Base-by-base conservation (phyloP, 2,113 vertebrate species). In the Oxygymnocypris stewartii region DNA sequence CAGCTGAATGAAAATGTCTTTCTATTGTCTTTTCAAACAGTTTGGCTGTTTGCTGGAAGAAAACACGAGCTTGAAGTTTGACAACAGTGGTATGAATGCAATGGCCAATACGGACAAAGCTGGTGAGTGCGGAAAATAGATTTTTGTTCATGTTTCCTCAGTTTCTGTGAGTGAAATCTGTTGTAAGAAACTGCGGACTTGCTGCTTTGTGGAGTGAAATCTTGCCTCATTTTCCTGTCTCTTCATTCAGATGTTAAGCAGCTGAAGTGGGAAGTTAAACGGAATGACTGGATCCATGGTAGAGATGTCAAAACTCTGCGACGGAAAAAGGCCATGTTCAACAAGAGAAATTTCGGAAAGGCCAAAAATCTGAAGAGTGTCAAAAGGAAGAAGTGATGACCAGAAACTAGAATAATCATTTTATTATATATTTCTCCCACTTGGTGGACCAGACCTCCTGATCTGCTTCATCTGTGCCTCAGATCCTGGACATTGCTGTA, bases 11-110 rank as follows among this genome's bases (percentile, higher is more conserved):
- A 74, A 67, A 42, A 40, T 44, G 37, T 85, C 49, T n/a, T n/a
- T n/a, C n/a, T n/a, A n/a, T n/a, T n/a, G n/a, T n/a, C n/a, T 84
- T 76, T 82, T 65, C 90, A 13, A 88, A 9, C 90, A 99, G 98
- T 98, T 99, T 87, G 97, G 97, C 7, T 96, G 92, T n/a, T 83
- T 99, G 86, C 89, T 99, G 94, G 98, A 99, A 86, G 97, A 99
- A 91, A 98, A 99, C 2, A 83, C 93, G 20, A 96, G 95, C n/a
- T 96, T 95, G 0, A 96, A 96, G 92, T 97, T 97, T 82, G 97
- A 99, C 91, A 96, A 91, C 87, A 93, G 94, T 0, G 96, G 97
- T n/a, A 91, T 97, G 87, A 96, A 99, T 0, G 98, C 98, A 49
- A 94, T 99, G 96, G 96, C 97, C 88, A 99, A 98, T 94, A 94